Evolutionary conservation across 2,888 invertebrate genomes (phyloP).

Genomic region (Bursaphelenchus okinawaensis): DNA sequence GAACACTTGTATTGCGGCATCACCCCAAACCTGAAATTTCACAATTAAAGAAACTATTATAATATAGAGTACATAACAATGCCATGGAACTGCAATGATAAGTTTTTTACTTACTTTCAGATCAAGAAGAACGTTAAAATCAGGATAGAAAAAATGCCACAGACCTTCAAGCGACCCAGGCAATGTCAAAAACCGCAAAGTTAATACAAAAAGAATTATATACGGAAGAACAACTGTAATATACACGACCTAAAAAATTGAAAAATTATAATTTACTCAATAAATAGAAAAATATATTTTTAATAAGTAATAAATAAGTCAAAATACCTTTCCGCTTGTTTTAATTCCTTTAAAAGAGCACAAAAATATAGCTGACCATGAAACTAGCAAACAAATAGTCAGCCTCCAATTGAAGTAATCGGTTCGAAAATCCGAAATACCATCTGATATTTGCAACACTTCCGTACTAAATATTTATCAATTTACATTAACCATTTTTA

Average conservation of each 20-base stretch:
- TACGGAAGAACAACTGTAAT: slow-evolving; percentile 61
- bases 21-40: slow-evolving; percentile 73
- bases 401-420: slow-evolving; percentile 64
- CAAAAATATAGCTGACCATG: slow-evolving; percentile 74
- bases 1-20: slow-evolving; percentile 79
- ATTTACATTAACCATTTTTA: neutral
- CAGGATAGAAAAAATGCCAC: slow-evolving; percentile 72
- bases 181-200: slow-evolving; percentile 73
- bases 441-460: slow-evolving; percentile 51
- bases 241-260: slow-evolving; percentile 60
- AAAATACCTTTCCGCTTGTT: slow-evolving; percentile 69
- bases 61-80: neutral
- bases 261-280: neutral
- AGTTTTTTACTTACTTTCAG: slow-evolving; percentile 64
- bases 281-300: slow-evolving; percentile 2
- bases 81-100: neutral
- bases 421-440: slow-evolving; percentile 44
- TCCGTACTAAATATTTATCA: slow-evolving; percentile 40
- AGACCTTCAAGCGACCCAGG: slow-evolving; percentile 75
- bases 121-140: slow-evolving; percentile 61
- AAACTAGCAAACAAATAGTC: slow-evolving; percentile 71
- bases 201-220: slow-evolving; percentile 64
- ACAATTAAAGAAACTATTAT: slow-evolving; percentile 8
- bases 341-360: slow-evolving; percentile 75
- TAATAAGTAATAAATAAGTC: neutral